Conservation (phyloP, 2,797 vertebrate species). For the Hypotaenidia philippensis region DNA sequence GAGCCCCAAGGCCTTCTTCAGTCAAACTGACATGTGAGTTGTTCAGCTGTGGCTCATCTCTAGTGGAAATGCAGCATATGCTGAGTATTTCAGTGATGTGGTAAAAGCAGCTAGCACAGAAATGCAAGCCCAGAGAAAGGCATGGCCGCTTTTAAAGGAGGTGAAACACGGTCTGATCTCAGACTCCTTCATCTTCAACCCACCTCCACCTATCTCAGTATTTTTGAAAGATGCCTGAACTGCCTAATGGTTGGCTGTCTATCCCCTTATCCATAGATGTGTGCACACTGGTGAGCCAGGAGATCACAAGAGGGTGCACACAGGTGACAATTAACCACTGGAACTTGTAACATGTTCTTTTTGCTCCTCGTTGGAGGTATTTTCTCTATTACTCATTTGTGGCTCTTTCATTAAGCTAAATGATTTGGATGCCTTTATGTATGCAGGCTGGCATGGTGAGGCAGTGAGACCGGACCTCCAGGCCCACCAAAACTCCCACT, state of each 20-base stretch:
- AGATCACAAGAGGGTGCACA: not conserved
- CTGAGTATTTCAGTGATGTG: conserved; percentile 24
- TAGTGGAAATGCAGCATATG: conserved; percentile 9
- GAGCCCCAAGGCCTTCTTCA: not conserved
- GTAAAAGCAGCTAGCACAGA: conserved; percentile 36
- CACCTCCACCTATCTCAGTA: not conserved
- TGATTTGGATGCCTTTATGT: conserved; percentile 8
- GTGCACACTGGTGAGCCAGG: not conserved
- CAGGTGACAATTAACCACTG: not conserved
- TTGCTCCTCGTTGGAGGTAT: not conserved
- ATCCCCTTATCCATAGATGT: not conserved
- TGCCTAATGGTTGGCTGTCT: not conserved
- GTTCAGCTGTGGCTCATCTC: conserved; percentile 36
- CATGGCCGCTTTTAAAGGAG: not conserved
- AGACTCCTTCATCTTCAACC: not conserved
- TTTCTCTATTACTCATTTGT: not conserved
- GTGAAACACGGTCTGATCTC: not conserved
- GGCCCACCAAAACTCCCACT: conserved; percentile 63
- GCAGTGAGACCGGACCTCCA: conserved; percentile 33
- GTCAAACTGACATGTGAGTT: not conserved
- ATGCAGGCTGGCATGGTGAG: not conserved
- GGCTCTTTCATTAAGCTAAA: not conserved
- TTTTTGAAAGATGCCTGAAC: not conserved
- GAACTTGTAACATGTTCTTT: not conserved
- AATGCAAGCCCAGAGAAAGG: conserved; percentile 9